Conservation (phyloP, 2,797 vertebrate genomes). For the Thaleichthys pacificus region DNA sequence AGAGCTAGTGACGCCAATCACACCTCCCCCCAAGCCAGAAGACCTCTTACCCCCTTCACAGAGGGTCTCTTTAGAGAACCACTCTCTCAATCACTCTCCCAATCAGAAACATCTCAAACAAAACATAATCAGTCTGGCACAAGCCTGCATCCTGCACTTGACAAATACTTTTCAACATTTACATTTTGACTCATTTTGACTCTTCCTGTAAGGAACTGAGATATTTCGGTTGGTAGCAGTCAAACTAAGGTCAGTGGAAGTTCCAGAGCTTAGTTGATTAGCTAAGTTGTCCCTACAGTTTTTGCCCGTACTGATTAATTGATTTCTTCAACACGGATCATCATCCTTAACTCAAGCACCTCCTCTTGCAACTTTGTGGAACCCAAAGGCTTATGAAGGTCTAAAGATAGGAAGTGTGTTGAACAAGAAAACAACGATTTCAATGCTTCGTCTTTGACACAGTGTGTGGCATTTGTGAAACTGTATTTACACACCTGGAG, state of each 20-base stretch:
- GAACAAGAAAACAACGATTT: neutral
- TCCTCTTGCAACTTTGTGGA: conserved; percentile 26
- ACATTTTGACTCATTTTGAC: conserved; percentile 43
- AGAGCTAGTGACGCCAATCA: conserved; percentile 66
- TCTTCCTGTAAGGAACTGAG: conserved; percentile 22
- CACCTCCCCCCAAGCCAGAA: conserved; percentile 47
- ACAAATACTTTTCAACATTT: conserved; percentile 29
- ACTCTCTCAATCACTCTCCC: conserved; percentile 8
- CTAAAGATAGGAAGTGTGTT: conserved; percentile 7
- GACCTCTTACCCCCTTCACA: conserved; percentile 47
- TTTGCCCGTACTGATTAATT: neutral
- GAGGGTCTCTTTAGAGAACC: neutral
- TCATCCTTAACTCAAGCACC: conserved; percentile 38
- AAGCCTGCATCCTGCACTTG: conserved; percentile 28
- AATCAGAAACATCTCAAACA: conserved; percentile 24
- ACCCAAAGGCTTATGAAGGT: conserved; percentile 17
- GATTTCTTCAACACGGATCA: conserved; percentile 3
- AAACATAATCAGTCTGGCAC: neutral
- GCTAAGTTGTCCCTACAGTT: conserved; percentile 16
- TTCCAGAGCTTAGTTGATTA: conserved; percentile 45
- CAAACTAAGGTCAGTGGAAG: conserved; percentile 50
- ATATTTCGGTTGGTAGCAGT: conserved; percentile 19
- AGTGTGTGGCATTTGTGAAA: too few relatives aligned
- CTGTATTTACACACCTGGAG: too few relatives aligned
- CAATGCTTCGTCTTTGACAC: too few relatives aligned